Base-by-base conservation (phyloP, 2,888 invertebrate species). In the Phortica magna region DNA sequence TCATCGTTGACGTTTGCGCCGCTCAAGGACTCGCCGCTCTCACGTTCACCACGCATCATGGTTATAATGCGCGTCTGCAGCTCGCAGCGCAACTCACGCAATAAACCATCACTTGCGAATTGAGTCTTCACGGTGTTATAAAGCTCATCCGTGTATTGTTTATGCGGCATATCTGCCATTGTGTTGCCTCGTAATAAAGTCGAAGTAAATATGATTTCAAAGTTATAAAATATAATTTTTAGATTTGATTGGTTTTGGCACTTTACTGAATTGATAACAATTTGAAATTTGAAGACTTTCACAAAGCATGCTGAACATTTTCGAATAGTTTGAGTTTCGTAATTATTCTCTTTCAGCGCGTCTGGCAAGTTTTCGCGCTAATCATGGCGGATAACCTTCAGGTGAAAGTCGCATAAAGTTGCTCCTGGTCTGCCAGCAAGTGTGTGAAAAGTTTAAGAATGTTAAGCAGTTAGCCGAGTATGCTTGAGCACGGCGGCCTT, bases 51-150 rank as follows among this genome's bases (percentile, higher is more conserved):
- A 41, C 81, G 83, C 83, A 91, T 83, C 85, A 91, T 83, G 12
- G 81, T 77, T 3, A 91, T 82, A 42, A 91, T 80, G 77, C 87
- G 86, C 0, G 83, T 81, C 71, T 91, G 90, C 55, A 91, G 73
- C 43, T 84, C 84, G 70, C 91, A 89, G 4, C 87, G 88, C 39
- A 91, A 78, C 9, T 88, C 83, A 12, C 84, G 84, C 43, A 89
- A 64, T 1, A 86, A 83, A 7, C 90, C 90, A 74, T 88, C 83
- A 2, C 80, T 76, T 57, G 88, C 83, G 31, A 91, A 84, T 43
- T 90, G 83, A 1, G 76, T 59, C 73, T 77, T 85, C 22, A 91
- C 83, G 53, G 84, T 86, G 2, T 82, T 79, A 65, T 85, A 84
- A 7, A 88, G 83, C 19, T 77, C 76, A 76, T 71, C 55, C 1